Evolutionary conservation across 2,888 invertebrate genomes (phyloP).

Genomic region (Eudemis profundana): DNA sequence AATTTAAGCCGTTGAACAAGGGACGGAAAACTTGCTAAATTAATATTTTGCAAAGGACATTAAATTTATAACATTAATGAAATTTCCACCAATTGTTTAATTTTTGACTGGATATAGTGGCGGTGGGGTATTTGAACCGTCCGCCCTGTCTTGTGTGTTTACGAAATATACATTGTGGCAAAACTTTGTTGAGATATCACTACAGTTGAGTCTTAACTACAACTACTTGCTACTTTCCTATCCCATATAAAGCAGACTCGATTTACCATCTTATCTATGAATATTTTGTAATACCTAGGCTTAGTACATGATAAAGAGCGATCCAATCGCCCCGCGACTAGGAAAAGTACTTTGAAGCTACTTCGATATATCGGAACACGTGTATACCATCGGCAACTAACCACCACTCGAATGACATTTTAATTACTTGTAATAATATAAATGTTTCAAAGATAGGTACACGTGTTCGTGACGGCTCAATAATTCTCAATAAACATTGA

Average conservation of each 20-base stretch:
- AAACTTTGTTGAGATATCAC: too few species aligned
- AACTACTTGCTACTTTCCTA: too few species aligned
- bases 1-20: constrained; percentile 69
- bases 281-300: too few species aligned
- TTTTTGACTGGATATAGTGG: too few species aligned
- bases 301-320: too few species aligned
- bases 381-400: not conserved
- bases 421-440: constrained; percentile 8
- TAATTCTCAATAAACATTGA: constrained; percentile 47
- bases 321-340: too few species aligned
- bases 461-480: constrained; percentile 49
- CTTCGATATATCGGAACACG: not conserved
- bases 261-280: too few species aligned
- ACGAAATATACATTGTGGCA: too few species aligned
- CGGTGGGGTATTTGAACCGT: too few species aligned
- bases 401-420: not conserved
- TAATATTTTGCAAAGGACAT: constrained; percentile 4
- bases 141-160: too few species aligned
- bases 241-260: too few species aligned
- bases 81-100: not conserved
- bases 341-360: not conserved
- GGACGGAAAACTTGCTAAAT: constrained; percentile 49
- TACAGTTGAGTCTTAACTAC: too few species aligned
- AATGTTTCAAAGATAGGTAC: constrained; percentile 56
- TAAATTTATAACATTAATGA: not conserved